A percentile compares a stretch with the other conserved stretches of the same genome.
Conservation (phyloP, 2,888 invertebrate genomes). For the Meliscaeva auricollis region DNA sequence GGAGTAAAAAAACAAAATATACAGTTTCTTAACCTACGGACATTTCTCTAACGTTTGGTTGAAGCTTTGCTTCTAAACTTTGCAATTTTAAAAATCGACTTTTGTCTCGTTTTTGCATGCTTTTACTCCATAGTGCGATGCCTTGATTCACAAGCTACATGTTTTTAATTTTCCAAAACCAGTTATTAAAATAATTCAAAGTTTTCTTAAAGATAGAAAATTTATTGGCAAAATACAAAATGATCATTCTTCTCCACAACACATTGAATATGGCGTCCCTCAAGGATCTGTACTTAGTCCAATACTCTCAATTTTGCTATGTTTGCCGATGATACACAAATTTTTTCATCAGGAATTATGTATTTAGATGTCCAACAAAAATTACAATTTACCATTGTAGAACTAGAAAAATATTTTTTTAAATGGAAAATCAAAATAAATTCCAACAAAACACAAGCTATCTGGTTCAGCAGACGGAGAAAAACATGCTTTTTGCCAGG, state of each 20-base stretch:
- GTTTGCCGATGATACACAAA: neutral
- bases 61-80: too few species aligned
- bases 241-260: neutral
- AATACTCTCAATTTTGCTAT: constrained; percentile 4
- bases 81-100: too few species aligned
- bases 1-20: too few species aligned
- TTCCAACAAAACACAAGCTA: constrained; percentile 1
- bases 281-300: neutral
- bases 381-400: neutral
- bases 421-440: constrained; percentile 17
- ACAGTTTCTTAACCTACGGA: too few species aligned
- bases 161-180: neutral
- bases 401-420: constrained; percentile 12
- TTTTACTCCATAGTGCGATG: too few species aligned
- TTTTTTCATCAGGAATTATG: neutral
- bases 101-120: too few species aligned
- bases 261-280: neutral
- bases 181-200: neutral
- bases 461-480: neutral
- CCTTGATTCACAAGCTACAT: neutral
- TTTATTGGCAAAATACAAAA: neutral
- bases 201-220: neutral
- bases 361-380: constrained; percentile 12
- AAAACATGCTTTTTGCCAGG: constrained; percentile 8
- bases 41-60: too few species aligned